Evolutionary conservation across 2,888 invertebrate species (phyloP), one percentile per base, ranked within the genome.

Genomic region (Apotomis betuletana): DNA sequence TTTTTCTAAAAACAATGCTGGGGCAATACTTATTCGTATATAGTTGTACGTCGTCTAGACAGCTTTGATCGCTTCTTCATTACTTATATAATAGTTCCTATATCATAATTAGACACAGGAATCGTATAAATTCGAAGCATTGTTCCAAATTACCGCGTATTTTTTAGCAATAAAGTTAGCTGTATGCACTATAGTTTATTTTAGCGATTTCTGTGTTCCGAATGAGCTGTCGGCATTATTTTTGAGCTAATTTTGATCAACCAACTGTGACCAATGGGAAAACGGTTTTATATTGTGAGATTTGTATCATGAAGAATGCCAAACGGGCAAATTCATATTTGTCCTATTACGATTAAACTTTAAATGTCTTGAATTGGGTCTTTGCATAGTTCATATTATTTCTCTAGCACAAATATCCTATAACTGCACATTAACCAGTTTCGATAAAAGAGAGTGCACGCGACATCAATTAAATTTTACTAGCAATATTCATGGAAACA

Each of bases 41-140:
- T 70, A 71, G 71, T 62, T 67, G 60, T 67, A 70, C 38, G 71
- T 67, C 78, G 79, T 82, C 80, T 83, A 78, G 80, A 83, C 77
- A 76, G 87, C 87, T 85, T 85, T 80, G 86, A 82, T 89, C 90
- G 90, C 89, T 90, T 90, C 90, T 79, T 78, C 36, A 58, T 64
- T 75, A 57, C 65, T 65, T 65, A 65, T 65, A 59, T 27, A 83
- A 89, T 87, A 89, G 90, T 89, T 90, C 90, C 90, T 90, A 90
- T 83, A 79, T 62, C 44, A 54, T 67, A 58, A 63, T 67, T 41
- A 58, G 64, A 51, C 74, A 70, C 74, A 67, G 74, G 68, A 74
- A 74, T 75, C 74, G 73, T 65, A 67, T 64, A 9, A 8, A 60
- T 61, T 54, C 51, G 54, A 60, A 59, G 52, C 12, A 15, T 61